Evolutionary conservation across 1,140 invertebrate species (phyloP).

Genomic region (Trissolcus basalis): DNA sequence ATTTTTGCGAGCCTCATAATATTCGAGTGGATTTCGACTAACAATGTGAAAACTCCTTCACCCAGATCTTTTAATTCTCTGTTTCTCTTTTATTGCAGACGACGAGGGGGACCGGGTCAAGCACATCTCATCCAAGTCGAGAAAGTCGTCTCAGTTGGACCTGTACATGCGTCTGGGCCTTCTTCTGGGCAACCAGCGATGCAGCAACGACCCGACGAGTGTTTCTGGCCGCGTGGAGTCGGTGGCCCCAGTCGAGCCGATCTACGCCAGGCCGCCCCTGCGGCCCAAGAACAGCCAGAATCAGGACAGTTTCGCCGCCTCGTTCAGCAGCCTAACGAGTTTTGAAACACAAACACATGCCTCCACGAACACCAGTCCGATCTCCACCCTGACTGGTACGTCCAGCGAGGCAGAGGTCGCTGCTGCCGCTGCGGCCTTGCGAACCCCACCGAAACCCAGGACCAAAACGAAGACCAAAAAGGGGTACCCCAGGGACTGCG

Average conservation of each 20-base stretch:
- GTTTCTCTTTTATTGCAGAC: constrained; percentile 76
- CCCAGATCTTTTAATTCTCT: no score
- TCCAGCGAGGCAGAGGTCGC: constrained; percentile 81
- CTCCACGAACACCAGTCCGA: constrained; percentile 90
- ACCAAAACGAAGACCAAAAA: constrained; percentile 64
- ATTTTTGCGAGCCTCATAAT: no score
- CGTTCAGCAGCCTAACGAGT: constrained; percentile 83
- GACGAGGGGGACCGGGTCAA: constrained; percentile 83
- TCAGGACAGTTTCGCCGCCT: constrained; percentile 78
- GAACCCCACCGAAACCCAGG: constrained; percentile 77
- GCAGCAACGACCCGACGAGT: constrained; percentile 30
- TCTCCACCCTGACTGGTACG: constrained; percentile 89
- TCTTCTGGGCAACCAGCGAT: constrained; percentile 82
- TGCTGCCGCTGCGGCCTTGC: constrained; percentile 70
- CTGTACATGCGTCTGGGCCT: constrained; percentile 91
- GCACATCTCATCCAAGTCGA: constrained; percentile 76
- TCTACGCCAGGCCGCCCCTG: constrained; percentile 33
- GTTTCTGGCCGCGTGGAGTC: constrained; percentile 32
- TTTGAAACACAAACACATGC: constrained; percentile 83
- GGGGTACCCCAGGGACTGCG: constrained; percentile 68
- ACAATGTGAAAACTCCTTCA: no score
- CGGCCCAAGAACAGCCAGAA: constrained; percentile 70
- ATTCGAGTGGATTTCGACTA: no score
- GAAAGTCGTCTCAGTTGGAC: constrained; percentile 81
- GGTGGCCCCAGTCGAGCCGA: constrained; percentile 29